Conservation (phyloP, 2,888 invertebrate genomes). For the Sesia apiformis region DNA sequence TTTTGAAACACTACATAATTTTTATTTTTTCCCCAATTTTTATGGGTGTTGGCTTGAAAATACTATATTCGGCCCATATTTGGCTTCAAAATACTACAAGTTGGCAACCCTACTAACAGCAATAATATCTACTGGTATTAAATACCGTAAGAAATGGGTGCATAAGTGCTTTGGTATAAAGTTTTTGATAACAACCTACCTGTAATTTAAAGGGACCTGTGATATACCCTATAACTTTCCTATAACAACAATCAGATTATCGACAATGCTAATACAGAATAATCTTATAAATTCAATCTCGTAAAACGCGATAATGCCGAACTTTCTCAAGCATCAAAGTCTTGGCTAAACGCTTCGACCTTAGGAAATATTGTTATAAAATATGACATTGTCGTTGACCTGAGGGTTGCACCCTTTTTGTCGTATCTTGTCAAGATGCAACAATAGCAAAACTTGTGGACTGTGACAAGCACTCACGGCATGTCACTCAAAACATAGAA, state of each 20-base stretch:
- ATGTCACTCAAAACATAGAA: conserved; percentile 28
- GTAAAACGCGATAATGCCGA: not conserved
- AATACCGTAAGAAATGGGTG: no score
- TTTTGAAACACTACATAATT: no score
- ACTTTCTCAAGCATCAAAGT: conserved; percentile 10
- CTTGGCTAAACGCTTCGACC: conserved; percentile 29
- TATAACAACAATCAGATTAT: conserved; percentile 26
- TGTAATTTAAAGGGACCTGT: not conserved
- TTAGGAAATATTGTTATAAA: conserved; percentile 30
- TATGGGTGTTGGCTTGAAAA: no score
- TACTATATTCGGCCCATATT: no score
- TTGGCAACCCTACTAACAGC: no score
- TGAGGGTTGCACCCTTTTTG: conserved; percentile 28
- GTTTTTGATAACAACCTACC: no score
- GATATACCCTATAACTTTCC: conserved; percentile 1
- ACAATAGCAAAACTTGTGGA: conserved; percentile 42
- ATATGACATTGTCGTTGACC: conserved; percentile 29
- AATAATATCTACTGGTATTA: no score
- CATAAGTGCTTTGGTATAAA: no score
- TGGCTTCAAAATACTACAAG: no score
- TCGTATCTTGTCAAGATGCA: conserved; percentile 16
- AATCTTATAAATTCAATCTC: not conserved
- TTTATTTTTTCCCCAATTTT: no score
- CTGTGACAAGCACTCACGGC: conserved; percentile 31
- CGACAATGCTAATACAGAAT: conserved; percentile 27